Evolutionary conservation across 2,113 vertebrate species (phyloP).

Genomic region (Meles meles): DNA sequence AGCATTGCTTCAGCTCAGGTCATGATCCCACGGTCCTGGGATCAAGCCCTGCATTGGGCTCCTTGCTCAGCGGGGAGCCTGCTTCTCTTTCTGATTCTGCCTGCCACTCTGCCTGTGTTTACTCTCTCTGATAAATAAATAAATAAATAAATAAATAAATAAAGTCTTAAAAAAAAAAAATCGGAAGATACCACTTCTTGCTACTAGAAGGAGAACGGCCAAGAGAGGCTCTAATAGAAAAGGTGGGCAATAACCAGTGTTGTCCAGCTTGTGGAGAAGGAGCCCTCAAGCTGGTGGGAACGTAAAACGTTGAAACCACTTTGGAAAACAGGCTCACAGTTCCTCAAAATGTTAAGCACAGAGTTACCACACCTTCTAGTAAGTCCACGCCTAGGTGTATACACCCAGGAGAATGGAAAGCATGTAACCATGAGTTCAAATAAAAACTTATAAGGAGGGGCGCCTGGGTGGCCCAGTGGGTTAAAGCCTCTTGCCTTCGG

Average conservation of each 20-base stretch:
- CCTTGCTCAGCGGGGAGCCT: too few species aligned
- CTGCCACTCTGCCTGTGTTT: too few species aligned
- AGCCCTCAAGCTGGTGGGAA: not conserved
- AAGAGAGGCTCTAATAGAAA: not conserved
- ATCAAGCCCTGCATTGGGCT: fast-evolving
- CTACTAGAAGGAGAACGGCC: not conserved
- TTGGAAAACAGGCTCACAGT: not conserved
- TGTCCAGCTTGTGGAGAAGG: not conserved
- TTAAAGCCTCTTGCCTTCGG: too few species aligned
- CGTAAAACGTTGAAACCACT: not conserved
- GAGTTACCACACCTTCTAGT: not conserved
- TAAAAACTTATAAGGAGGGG: not conserved
- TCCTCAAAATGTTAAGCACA: not conserved
- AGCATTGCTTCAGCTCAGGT: too few species aligned
- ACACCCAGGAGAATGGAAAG: not conserved
- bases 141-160: too few species aligned
- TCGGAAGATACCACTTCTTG: not conserved
- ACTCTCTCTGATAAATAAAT: too few species aligned
- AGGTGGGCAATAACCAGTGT: not conserved
- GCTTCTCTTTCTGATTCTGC: too few species aligned
- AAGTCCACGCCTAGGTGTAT: not conserved
- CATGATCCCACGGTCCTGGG: too few species aligned
- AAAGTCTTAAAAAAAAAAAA: too few species aligned
- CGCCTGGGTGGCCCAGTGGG: too few species aligned
- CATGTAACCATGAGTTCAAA: not conserved